phyloP scores from a whole-genome alignment of 2,888 invertebrate genomes.

The Drosophila koepferae region DNA sequence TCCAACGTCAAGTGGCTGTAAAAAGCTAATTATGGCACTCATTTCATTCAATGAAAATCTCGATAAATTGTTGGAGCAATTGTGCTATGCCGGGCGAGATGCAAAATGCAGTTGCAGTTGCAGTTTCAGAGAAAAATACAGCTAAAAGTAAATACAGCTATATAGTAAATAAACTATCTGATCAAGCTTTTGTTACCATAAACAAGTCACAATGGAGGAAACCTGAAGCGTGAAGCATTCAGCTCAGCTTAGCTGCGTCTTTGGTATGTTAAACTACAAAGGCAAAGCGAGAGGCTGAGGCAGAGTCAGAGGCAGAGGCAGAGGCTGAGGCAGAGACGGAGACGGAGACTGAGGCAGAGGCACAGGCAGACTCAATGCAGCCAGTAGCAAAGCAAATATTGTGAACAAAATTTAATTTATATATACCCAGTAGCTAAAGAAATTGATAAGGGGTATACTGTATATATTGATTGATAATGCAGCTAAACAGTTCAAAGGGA shows the following conservation, averaged over 20 bases:
- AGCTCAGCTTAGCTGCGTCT: conserved; percentile 3
- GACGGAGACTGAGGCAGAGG: neutral
- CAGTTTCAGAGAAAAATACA: neutral
- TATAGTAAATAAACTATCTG: neutral
- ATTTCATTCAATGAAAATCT: conserved; percentile 34
- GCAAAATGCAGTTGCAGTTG: neutral
- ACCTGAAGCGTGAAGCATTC: conserved; percentile 1
- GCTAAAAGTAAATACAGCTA: neutral
- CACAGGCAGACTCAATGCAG: conserved; percentile 10
- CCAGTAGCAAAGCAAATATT: conserved; percentile 15
- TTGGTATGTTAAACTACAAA: conserved; percentile 4
- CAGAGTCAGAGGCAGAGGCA: neutral
- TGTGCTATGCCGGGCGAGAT: neutral
- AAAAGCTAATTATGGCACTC: conserved; percentile 30
- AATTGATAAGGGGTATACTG: neutral
- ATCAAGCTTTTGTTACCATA: conserved; percentile 1
- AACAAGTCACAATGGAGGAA: conserved; percentile 1
- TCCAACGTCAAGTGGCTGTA: conserved; percentile 23
- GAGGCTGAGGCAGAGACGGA: neutral
- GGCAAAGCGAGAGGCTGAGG: neutral
- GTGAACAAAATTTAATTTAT: conserved; percentile 11
- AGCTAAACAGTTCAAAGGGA: too few relatives aligned
- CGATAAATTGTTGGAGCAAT: neutral
- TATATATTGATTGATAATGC: neutral
- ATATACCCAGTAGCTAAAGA: neutral